These are phyloP conservation scores for human (Homo sapiens) DNA, from an alignment of 2,113 vertebrate genomes.

Conservation along the genomic window GRCh38 chr12:12503001-12503500, in stretches of 20 bases:
- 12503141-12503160: background rate
- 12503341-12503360: too few species aligned
- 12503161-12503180: background rate
- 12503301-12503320: too few species aligned
- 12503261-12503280: too few species aligned
- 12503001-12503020: background rate
- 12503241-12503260: too few species aligned
- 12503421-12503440: too few species aligned
- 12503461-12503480: too few species aligned
- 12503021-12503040: background rate
- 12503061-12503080: background rate
- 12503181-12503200: background rate
- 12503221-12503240: too few species aligned
- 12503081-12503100: background rate
- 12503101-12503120: background rate
- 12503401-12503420: too few species aligned
- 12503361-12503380: too few species aligned
- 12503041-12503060: background rate
- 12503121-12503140: background rate
- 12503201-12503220: background rate
- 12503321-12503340: too few species aligned
- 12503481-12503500: background rate
- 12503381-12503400: too few species aligned
- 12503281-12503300: accelerated
- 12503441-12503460: too few species aligned